Evolutionary conservation across 2,888 invertebrate species (phyloP).

Genomic region (Amiota communis): DNA sequence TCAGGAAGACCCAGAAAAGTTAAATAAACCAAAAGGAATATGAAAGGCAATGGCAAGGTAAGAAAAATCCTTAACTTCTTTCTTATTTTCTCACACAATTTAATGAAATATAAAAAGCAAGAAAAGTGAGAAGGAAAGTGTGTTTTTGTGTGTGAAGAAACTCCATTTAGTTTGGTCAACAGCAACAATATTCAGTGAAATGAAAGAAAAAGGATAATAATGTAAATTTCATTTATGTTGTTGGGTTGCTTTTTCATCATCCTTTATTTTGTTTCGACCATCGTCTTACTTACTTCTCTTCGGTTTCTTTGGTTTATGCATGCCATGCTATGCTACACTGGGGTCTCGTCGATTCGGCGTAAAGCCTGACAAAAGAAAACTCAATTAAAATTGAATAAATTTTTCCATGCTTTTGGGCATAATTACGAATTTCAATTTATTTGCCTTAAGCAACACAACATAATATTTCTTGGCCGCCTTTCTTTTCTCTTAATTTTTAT

Average conservation of each 20-base stretch:
- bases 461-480: neutral
- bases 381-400: slow-evolving; percentile 66
- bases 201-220: neutral
- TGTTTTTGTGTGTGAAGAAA: too few relatives aligned
- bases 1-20: neutral
- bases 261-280: neutral
- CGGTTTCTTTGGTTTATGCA: too few relatives aligned
- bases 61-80: neutral
- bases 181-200: neutral
- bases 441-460: slow-evolving; percentile 51
- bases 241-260: neutral
- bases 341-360: neutral
- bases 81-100: slow-evolving; percentile 28
- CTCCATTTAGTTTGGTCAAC: too few relatives aligned
- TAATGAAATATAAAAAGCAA: neutral
- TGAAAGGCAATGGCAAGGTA: neutral
- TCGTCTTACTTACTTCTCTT: too few relatives aligned
- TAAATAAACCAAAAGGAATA: neutral
- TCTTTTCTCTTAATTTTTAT: slow-evolving; percentile 1
- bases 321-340: neutral
- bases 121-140: too few relatives aligned
- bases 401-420: slow-evolving; percentile 62
- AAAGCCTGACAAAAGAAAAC: slow-evolving; percentile 53
- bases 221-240: slow-evolving; percentile 10
- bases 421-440: slow-evolving; percentile 67